Conservation (phyloP, 2,888 invertebrate genomes). For the Callinectes sapidus region DNA sequence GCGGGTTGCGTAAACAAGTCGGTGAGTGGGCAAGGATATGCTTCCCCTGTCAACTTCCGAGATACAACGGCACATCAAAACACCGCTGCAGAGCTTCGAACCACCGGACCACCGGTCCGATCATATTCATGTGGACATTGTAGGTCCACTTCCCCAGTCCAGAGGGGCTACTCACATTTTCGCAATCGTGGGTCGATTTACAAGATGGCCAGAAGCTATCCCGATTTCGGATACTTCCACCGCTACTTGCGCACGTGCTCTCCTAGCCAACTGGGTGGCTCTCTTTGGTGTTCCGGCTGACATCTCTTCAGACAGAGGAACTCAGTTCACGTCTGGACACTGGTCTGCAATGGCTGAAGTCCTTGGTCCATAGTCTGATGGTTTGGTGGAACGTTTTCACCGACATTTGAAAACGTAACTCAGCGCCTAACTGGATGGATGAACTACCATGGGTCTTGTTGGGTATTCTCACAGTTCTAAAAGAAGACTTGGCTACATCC, state of each 20-base stretch:
- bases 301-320: conserved; percentile 34
- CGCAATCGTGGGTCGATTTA: no score
- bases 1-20: conserved; percentile 1
- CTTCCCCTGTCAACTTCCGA: neutral
- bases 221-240: conserved; percentile 13
- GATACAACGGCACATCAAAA: neutral
- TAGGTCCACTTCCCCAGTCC: conserved; percentile 76
- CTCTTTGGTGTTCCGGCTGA: conserved; percentile 74
- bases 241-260: conserved; percentile 45
- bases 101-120: conserved; percentile 74
- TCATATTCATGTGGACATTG: conserved; percentile 77
- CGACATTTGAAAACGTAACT: conserved; percentile 16
- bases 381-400: conserved; percentile 43
- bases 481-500: no score
- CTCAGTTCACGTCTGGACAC: no score
- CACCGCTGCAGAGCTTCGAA: conserved; percentile 51
- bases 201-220: conserved; percentile 66
- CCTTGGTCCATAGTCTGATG: conserved; percentile 29
- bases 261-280: conserved; percentile 75
- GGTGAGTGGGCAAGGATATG: neutral
- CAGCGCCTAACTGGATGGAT: neutral
- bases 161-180: conserved; percentile 72
- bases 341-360: conserved; percentile 65
- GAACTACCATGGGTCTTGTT: neutral
- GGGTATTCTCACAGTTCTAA: no score